Base-by-base conservation (phyloP, 2,888 invertebrate genomes). In the Polydrusus cervinus region DNA sequence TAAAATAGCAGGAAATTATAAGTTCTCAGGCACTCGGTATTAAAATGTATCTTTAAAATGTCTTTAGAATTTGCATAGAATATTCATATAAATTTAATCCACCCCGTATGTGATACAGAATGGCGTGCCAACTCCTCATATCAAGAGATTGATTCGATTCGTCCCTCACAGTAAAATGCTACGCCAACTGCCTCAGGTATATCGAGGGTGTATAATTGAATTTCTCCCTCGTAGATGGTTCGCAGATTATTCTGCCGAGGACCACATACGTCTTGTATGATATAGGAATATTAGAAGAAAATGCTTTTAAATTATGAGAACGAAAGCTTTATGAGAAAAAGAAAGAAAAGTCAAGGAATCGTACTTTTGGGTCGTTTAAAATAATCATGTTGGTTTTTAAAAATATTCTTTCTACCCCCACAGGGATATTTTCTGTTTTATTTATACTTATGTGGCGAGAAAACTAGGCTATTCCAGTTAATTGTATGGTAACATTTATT, bases 101-200 rank as follows among this genome's bases (percentile, higher is more conserved):
- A 34, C 34, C 8, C 34, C 8, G 8, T 34, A 34, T 34, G 14
- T 38, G 38, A 60, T 60, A 60, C 34, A 38, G 18, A 34, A 77
- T 83, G 75, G 82, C 83, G 79, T 82, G 83, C 77, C 73, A 73
- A 77, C 71, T 75, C 71, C 75, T 74, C 81, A 80, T 83, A 79
- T 78, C 79, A 43, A 64, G 74, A 79, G 80, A 80, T 79, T 81
- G 79, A 79, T 80, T 76, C 74, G 73, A 45, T 47, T 66, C 66
- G 73, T 60, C 49, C 20, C 40, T 64, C 64, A 25, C 47, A 64
- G 49, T 71, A 62, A 61, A 62, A 62, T 61, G 51, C 51, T 49
- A 34, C 64, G 40, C 34, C 57, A 10, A 60, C 49, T 18, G 64
- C 53, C 30, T 43, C 65, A 64, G 64, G 71, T 65, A 71, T 53